phyloP scores from a whole-genome alignment of 92 coral and sea anemone genomes.

The Parazoanthus darwini region DNA sequence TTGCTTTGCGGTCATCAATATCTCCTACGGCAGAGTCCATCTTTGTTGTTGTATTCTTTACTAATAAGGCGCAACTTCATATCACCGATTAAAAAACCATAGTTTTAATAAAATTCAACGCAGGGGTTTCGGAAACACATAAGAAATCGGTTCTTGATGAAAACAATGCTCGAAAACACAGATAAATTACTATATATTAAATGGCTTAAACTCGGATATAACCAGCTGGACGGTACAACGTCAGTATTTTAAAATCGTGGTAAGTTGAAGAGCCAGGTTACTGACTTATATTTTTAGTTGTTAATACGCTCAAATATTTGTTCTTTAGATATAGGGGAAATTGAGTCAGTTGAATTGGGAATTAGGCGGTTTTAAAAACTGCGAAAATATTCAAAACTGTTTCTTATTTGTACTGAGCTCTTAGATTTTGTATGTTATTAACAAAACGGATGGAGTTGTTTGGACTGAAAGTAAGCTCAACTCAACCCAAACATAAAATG shows the following conservation, averaged over 20 bases:
- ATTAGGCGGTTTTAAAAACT: neutral
- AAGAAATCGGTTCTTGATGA: slow-evolving; percentile 1
- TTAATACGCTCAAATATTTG: neutral
- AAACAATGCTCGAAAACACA: slow-evolving; percentile 12
- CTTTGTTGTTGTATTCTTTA: neutral
- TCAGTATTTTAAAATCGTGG: neutral
- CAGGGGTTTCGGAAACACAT: slow-evolving; percentile 10
- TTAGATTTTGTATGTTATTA: no score
- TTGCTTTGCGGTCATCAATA: neutral
- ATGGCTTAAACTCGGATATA: neutral
- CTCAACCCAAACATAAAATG: neutral
- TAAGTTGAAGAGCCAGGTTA: no score
- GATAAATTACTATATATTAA: neutral
- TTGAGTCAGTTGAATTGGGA: neutral
- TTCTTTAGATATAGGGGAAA: neutral
- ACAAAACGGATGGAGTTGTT: neutral
- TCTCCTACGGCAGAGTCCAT: neutral
- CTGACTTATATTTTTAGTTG: neutral
- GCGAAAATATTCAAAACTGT: neutral
- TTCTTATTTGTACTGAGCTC: neutral
- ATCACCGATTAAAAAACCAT: neutral
- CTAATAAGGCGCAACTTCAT: neutral
- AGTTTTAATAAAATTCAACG: slow-evolving; percentile 21
- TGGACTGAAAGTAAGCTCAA: neutral
- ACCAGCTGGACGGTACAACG: no score